Evolutionary conservation across 2,113 vertebrate genomes (phyloP).

Genomic region (Loxodonta africana): DNA sequence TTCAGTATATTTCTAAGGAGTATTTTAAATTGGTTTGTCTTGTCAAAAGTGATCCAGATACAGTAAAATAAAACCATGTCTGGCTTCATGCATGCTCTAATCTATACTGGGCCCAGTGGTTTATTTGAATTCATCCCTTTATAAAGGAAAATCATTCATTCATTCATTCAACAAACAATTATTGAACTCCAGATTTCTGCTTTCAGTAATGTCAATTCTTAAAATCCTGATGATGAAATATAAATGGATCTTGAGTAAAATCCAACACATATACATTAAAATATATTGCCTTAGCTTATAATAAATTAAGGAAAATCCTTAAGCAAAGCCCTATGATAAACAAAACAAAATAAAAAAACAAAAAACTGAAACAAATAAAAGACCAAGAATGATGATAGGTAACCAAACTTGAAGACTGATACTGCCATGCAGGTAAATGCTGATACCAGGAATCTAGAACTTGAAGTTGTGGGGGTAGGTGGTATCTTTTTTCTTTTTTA

Average conservation of each 20-base stretch:
- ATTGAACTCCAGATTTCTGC: neutral
- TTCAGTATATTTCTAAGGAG: conserved; percentile 32
- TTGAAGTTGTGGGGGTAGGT: neutral
- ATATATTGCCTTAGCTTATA: neutral
- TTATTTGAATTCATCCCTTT: conserved; percentile 23
- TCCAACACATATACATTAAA: conserved; percentile 40
- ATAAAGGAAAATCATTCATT: neutral
- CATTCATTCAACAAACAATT: conserved; percentile 11
- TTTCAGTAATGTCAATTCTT: conserved; percentile 10
- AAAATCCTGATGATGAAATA: conserved; percentile 48
- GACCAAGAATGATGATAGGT: neutral
- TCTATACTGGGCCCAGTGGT: neutral
- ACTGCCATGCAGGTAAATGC: neutral
- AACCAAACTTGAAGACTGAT: neutral
- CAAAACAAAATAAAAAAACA: neutral
- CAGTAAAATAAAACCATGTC: conserved; percentile 9
- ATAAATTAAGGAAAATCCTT: conserved; percentile 14
- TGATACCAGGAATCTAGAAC: neutral
- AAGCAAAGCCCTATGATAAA: neutral
- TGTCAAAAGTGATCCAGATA: conserved; percentile 53
- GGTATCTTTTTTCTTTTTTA: neutral
- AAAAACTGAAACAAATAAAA: neutral
- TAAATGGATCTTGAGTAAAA: conserved; percentile 12
- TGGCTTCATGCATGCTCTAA: neutral
- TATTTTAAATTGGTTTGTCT: conserved; percentile 53